Percentiles rank a stretch among this genome's conserved stretches.
phyloP scores from a whole-genome alignment of 2,888 invertebrate species.

The Auanema freiburgensis region DNA sequence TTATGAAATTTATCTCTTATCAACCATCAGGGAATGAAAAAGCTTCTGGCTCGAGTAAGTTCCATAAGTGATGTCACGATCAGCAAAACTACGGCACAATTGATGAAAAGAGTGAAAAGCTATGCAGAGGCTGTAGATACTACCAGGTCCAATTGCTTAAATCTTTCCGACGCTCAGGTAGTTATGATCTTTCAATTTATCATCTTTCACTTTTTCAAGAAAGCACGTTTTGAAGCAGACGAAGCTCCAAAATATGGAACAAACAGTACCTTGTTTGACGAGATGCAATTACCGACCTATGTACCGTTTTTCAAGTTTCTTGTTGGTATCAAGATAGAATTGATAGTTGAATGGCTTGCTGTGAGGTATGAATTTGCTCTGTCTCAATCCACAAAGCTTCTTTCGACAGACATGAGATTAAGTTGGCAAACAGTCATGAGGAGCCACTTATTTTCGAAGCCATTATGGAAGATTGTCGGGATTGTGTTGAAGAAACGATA shows the following conservation, averaged over 20 bases:
- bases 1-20: background rate
- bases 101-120: constrained; percentile 34
- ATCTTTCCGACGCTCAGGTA: background rate
- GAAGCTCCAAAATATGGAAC: constrained; percentile 7
- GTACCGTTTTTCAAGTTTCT: constrained; percentile 82
- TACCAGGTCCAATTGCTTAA: constrained; percentile 5
- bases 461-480: constrained; percentile 85
- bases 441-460: constrained; percentile 56
- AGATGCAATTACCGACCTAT: constrained; percentile 82
- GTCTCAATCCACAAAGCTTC: background rate
- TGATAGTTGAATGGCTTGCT: constrained; percentile 81
- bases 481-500: constrained; percentile 82
- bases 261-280: constrained; percentile 1
- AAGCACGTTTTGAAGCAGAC: background rate
- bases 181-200: background rate
- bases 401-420: background rate
- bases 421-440: constrained; percentile 12
- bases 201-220: background rate
- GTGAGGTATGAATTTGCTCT: constrained; percentile 19
- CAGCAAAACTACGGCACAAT: constrained; percentile 46
- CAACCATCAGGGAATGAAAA: constrained; percentile 70
- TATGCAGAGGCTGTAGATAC: constrained; percentile 48
- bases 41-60: constrained; percentile 80
- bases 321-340: constrained; percentile 81
- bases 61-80: constrained; percentile 64